Percentiles rank a stretch among this genome's conserved stretches.
These are phyloP conservation scores for Drosophila watanabei DNA, from an alignment of 1,140 invertebrate species.

Conservation along the genomic window DNA sequence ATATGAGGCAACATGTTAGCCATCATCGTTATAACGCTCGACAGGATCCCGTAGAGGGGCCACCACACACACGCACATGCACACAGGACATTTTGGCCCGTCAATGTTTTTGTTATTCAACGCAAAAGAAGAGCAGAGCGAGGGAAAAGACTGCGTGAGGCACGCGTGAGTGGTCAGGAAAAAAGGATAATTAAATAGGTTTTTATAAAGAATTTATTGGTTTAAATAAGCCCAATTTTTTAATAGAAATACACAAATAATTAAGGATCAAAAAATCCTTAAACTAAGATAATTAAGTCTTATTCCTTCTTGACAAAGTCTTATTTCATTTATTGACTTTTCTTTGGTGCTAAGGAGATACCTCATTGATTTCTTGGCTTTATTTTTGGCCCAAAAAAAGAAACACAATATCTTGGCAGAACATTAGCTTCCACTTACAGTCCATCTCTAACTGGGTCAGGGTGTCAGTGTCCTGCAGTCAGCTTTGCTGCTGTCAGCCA, in stretches of 20 bases:
- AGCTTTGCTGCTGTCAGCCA: constrained; percentile 73
- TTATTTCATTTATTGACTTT: not conserved
- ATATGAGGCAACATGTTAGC: constrained; percentile 67
- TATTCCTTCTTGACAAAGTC: not conserved
- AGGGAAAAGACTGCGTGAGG: constrained; percentile 39
- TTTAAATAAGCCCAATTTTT: not conserved
- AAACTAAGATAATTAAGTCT: too few relatives aligned
- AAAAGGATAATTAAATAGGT: not conserved
- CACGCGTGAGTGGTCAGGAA: constrained; percentile 9
- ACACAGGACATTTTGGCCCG: constrained; percentile 32
- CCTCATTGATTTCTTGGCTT: not conserved
- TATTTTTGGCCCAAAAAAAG: not conserved
- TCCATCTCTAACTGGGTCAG: constrained; percentile 60
- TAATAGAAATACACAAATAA: not conserved
- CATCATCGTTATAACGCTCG: constrained; percentile 78
- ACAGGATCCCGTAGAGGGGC: constrained; percentile 52
- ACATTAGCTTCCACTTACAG: not conserved
- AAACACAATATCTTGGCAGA: not conserved
- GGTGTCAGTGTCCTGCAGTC: constrained; percentile 67
- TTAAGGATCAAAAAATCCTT: not conserved
- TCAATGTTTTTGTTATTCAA: constrained; percentile 45
- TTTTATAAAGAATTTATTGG: not conserved
- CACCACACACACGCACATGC: constrained; percentile 26
- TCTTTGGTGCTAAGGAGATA: not conserved
- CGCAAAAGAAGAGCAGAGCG: not conserved